A percentile compares a stretch with the other conserved stretches of the same genome.
These are phyloP conservation scores for Isurus oxyrinchus DNA, from an alignment of 2,113 vertebrate species.

Conservation along the genomic window DNA sequence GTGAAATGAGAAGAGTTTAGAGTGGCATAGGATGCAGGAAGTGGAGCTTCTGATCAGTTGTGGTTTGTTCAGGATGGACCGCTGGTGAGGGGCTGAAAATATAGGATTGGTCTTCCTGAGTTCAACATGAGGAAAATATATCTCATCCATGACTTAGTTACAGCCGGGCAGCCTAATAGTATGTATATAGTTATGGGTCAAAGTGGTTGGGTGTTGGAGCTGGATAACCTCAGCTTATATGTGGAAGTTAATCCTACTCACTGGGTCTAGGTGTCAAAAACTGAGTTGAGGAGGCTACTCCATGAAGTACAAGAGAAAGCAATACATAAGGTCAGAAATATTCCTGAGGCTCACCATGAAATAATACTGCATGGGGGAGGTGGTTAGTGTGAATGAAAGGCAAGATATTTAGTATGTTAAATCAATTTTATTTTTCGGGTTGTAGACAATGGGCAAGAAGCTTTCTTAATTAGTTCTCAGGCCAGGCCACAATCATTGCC, in stretches of 20 bases:
- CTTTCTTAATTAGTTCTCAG: not conserved
- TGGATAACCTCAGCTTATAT: not conserved
- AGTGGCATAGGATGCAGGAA: not conserved
- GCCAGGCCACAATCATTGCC: not conserved
- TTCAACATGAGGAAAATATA: not conserved
- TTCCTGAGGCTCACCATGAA: not conserved
- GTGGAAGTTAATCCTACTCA: not conserved
- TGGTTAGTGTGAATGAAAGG: not conserved
- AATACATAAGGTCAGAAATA: not conserved
- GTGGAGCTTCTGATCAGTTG: not conserved
- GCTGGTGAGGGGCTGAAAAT: not conserved
- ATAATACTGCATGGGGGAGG: not conserved
- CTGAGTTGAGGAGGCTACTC: not conserved
- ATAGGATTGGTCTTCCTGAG: not conserved
- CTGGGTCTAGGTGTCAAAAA: not conserved
- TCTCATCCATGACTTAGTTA: not conserved
- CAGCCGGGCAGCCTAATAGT: not conserved
- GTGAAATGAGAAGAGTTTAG: not conserved
- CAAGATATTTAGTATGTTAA: not conserved
- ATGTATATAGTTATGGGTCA: not conserved
- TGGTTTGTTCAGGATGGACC: not conserved
- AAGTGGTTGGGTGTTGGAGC: not conserved
- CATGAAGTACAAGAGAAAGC: not conserved
- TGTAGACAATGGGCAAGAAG: not conserved
- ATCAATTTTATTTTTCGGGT: not conserved